These are phyloP conservation scores for Zeus faber DNA, from an alignment of 2,113 vertebrate genomes.

Conservation along the genomic window DNA sequence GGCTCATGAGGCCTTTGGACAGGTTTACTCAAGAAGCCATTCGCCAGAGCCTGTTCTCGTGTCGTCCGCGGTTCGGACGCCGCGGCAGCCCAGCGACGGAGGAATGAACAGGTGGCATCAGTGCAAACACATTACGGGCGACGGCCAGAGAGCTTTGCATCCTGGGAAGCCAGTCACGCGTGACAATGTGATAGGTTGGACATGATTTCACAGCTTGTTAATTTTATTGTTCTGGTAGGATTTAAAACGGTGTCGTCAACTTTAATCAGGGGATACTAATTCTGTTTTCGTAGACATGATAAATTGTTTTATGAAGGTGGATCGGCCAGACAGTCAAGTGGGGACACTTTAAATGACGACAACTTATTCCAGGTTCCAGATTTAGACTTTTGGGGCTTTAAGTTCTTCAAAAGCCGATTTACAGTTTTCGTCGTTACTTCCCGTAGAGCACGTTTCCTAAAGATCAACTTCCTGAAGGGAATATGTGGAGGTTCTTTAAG, in stretches of 20 bases:
- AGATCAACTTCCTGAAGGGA: not conserved
- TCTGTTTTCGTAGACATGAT: not conserved
- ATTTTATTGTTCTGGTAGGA: constrained; percentile 8
- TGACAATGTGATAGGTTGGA: constrained; percentile 16
- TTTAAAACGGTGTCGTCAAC: constrained; percentile 10
- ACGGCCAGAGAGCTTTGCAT: constrained; percentile 14
- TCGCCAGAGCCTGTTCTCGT: no score
- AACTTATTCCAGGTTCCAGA: constrained; percentile 22
- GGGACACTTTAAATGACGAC: constrained; percentile 8
- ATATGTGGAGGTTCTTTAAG: not conserved
- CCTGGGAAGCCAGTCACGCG: constrained; percentile 26
- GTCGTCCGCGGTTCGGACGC: not conserved
- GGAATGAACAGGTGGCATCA: constrained; percentile 56
- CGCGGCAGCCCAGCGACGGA: constrained; percentile 40
- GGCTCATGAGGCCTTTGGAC: no score
- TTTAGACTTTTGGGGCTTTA: no score
- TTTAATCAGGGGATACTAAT: not conserved
- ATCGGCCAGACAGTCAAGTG: not conserved
- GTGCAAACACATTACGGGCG: constrained; percentile 40
- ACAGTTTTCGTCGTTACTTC: no score
- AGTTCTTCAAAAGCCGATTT: no score
- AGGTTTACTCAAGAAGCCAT: no score
- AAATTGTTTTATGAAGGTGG: not conserved
- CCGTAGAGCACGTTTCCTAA: no score
- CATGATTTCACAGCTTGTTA: constrained; percentile 30